phyloP scores from a whole-genome alignment of 1,140 invertebrate species.

The Bilobella aurantiaca region DNA sequence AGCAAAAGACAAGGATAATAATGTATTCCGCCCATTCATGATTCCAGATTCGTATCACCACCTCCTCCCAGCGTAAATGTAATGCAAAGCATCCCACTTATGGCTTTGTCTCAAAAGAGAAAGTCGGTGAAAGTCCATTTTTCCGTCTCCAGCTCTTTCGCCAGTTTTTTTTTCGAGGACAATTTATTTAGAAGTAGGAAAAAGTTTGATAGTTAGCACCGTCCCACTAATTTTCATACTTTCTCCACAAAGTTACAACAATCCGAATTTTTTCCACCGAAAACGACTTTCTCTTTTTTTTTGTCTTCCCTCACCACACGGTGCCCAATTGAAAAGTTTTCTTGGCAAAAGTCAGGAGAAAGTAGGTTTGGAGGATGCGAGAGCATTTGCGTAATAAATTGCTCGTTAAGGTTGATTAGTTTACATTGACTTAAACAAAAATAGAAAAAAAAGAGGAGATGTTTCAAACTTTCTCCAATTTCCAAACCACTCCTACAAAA shows the following conservation, averaged over 20 bases:
- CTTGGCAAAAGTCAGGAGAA: background rate
- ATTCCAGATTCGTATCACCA: background rate
- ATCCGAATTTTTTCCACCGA: background rate
- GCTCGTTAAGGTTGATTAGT: slow-evolving; percentile 9
- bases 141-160: background rate
- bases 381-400: slow-evolving; percentile 5
- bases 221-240: no score
- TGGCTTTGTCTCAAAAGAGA: no score
- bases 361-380: background rate
- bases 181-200: slow-evolving; percentile 1
- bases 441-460: background rate
- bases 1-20: background rate
- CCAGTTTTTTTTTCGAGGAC: background rate
- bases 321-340: background rate
- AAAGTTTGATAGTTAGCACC: slow-evolving; percentile 2
- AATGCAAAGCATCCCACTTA: no score
- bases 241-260: background rate
- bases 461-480: no score
- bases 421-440: background rate
- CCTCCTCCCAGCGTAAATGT: background rate
- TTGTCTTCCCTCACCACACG: background rate
- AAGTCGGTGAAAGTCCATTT: background rate
- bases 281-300: background rate
- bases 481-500: no score
- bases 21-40: background rate